Conservation (phyloP, 2,888 invertebrate species). For the Hetaerina titia region DNA sequence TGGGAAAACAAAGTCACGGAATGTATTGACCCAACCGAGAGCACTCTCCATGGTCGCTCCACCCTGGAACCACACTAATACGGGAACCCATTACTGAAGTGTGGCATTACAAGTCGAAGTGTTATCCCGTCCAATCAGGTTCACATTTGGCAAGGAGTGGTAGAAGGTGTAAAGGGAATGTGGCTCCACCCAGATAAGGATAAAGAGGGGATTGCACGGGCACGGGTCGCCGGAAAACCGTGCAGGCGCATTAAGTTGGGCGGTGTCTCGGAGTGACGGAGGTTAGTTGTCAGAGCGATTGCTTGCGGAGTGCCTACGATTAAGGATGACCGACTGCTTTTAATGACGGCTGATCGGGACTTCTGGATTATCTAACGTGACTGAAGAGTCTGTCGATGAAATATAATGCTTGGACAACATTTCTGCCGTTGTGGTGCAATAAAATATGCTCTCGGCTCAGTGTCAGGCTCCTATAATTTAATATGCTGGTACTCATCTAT, state of each 20-base stretch:
- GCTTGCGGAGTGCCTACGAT: not conserved
- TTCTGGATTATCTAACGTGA: too few species aligned
- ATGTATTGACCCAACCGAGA: not conserved
- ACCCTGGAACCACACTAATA: not conserved
- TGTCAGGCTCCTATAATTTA: too few species aligned
- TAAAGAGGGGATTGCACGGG: not conserved
- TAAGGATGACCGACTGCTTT: not conserved
- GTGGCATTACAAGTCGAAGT: not conserved
- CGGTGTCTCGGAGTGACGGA: not conserved
- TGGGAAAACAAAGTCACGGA: conserved; percentile 34
- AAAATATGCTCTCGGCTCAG: too few species aligned
- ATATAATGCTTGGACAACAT: too few species aligned
- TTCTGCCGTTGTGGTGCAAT: too few species aligned
- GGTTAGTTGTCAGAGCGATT: not conserved
- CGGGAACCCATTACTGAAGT: conserved; percentile 36
- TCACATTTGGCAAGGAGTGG: not conserved
- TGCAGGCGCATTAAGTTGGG: not conserved
- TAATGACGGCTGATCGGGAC: not conserved
- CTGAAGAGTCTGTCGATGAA: too few species aligned
- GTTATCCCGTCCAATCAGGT: not conserved
- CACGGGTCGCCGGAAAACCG: not conserved
- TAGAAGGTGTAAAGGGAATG: not conserved
- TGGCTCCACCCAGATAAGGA: not conserved
- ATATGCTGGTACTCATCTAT: too few species aligned
- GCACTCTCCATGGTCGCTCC: not conserved